phyloP scores from a whole-genome alignment of 2,113 vertebrate genomes.

The Ophthalmolycus amberensis region DNA sequence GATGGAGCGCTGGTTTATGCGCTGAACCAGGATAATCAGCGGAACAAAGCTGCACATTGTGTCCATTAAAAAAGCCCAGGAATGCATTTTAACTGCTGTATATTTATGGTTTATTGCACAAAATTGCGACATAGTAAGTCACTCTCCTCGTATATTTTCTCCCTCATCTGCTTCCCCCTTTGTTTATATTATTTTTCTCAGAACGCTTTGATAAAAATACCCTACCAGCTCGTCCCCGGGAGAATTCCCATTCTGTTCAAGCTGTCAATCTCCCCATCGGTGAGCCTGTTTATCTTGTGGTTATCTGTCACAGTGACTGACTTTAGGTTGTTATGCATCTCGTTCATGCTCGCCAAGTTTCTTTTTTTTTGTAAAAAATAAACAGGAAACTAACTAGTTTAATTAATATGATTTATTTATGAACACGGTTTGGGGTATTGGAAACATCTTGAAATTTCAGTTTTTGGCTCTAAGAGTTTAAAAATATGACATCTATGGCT shows the following conservation, averaged over 20 bases:
- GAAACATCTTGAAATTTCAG: neutral
- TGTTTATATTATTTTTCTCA: neutral
- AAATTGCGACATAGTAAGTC: neutral
- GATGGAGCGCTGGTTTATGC: neutral
- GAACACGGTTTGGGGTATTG: neutral
- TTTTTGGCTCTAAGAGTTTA: neutral
- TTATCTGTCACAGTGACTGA: constrained; percentile 19
- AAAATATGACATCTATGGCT: too few species aligned
- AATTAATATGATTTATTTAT: neutral
- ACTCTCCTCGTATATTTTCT: neutral
- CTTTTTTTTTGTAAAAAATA: neutral
- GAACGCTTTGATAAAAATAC: constrained; percentile 8
- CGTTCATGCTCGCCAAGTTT: neutral
- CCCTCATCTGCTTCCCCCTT: too few species aligned
- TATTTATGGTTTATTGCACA: neutral
- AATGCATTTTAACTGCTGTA: too few species aligned
- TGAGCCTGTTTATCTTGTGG: constrained; percentile 3
- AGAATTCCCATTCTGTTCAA: constrained; percentile 1
- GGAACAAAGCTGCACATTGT: neutral
- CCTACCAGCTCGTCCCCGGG: constrained; percentile 9
- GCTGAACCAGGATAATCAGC: neutral
- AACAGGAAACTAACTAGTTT: neutral
- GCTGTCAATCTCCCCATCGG: constrained; percentile 36
- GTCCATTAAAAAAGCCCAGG: neutral
- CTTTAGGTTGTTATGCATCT: neutral